Conservation (phyloP, 2,888 invertebrate genomes). For the Synergus umbraculus region DNA sequence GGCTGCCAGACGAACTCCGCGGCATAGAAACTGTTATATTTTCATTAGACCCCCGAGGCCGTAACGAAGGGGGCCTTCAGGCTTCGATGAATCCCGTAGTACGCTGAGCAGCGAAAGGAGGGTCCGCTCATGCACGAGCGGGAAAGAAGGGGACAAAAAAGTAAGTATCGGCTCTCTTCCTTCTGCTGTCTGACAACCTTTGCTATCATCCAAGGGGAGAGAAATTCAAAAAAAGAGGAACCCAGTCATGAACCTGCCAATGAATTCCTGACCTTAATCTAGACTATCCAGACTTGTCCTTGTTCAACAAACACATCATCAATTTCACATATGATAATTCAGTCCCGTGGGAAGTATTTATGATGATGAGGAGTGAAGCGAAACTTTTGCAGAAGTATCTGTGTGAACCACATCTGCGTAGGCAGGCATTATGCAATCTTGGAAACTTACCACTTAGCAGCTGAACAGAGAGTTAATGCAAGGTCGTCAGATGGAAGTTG, state of each 20-base stretch:
- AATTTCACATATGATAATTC: not conserved
- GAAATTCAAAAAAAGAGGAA: not conserved
- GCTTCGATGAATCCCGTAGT: slow-evolving; percentile 60
- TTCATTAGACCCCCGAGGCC: slow-evolving; percentile 71
- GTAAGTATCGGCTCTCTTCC: slow-evolving; percentile 49
- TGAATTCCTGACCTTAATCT: not conserved
- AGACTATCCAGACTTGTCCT: too few species aligned
- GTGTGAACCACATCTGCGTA: slow-evolving; percentile 61
- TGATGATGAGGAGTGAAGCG: not conserved
- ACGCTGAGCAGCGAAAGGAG: slow-evolving; percentile 51
- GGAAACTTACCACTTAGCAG: slow-evolving; percentile 75
- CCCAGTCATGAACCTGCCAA: not conserved
- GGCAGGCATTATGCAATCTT: slow-evolving; percentile 73
- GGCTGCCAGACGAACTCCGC: slow-evolving; percentile 75
- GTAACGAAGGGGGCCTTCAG: slow-evolving; percentile 55
- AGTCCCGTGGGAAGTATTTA: not conserved
- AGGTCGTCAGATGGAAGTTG: slow-evolving; percentile 60
- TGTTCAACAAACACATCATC: not conserved
- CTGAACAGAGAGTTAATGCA: slow-evolving; percentile 72
- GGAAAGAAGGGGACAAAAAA: slow-evolving; percentile 50
- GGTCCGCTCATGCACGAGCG: slow-evolving; percentile 43
- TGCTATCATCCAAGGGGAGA: not conserved
- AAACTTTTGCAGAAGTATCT: not conserved
- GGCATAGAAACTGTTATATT: slow-evolving; percentile 76
- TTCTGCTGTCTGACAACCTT: slow-evolving; percentile 48